Base-by-base conservation (phyloP, 2,113 vertebrate genomes). In the Pardalotus punctatus region DNA sequence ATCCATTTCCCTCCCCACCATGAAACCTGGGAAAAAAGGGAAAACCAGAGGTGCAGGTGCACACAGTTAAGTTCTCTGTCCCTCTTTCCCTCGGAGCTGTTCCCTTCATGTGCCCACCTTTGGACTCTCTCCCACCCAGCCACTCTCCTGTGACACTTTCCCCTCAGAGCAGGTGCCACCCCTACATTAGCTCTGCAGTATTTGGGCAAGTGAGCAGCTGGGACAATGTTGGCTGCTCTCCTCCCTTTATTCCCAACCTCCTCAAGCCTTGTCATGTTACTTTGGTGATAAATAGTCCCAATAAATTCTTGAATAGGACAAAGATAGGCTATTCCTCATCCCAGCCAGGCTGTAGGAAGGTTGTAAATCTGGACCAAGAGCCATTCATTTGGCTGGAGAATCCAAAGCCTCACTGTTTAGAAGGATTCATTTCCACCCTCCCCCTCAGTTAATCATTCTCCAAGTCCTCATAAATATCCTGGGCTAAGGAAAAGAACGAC, bases 401-500 rank as follows among this genome's bases (percentile, higher is more conserved):
- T 93, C 96, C 93, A 88, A 78, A 93, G 85, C 96, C 81, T 95
- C 17, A 24, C 92, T 92, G 48, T 84, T 95, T 42, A 64, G 93
- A 96, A 97, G 92, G 96, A 96, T 97, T 97, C 96, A 97, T 96
- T 96, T 95, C 92, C 76, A 80, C 60, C 80, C 58, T 48, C 72
- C 51, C 27, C 61, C 72, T 94, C 90, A 60, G 92, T 96, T 94
- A 97, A 97, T 96, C 94, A 96, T 95, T 94, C 80, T 84, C 56
- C 27, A 81, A 90, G 85, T 72, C 94, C 72, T 93, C 93, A 95
- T 96, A 96, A 97, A 97, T 96, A 97, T 93, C 92, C 15, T 6
- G 33, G 80, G 88, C 82, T 94, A 91, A 81, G 91, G 66, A 80
- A 86, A 93, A 70, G 80, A 94, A 88, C 29, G 45, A 74, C 93